phyloP scores from a whole-genome alignment of 2,797 vertebrate species.

The Dendrocincla fuliginosa region DNA sequence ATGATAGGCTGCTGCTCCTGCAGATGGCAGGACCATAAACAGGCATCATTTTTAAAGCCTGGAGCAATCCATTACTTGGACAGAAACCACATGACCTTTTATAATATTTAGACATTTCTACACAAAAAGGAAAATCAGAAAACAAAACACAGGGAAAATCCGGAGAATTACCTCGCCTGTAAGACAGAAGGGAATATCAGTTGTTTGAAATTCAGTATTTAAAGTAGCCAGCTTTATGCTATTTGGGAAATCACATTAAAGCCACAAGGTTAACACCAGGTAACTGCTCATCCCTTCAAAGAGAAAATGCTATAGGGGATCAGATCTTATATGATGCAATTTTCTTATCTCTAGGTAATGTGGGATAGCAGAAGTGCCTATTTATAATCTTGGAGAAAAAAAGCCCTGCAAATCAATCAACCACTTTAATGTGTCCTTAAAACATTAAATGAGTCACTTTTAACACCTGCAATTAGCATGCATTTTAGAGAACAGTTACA shows the following conservation, averaged over 20 bases:
- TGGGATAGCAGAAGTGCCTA: not conserved
- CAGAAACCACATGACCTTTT: slow-evolving; percentile 52
- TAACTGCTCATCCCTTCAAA: not conserved
- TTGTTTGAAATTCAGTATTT: not conserved
- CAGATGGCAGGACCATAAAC: slow-evolving; percentile 57
- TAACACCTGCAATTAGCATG: not conserved
- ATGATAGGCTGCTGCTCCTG: slow-evolving; percentile 45
- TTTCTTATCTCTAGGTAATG: not conserved
- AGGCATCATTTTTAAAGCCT: slow-evolving; percentile 43
- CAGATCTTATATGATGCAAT: not conserved
- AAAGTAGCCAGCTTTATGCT: not conserved
- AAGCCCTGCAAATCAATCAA: not conserved
- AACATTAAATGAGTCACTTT: not conserved
- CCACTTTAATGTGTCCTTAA: not conserved
- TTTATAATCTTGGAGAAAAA: not conserved
- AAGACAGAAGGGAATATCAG: not conserved
- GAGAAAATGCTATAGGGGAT: not conserved
- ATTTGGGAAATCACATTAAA: not conserved
- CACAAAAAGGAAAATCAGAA: not conserved
- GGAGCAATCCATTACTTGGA: slow-evolving; percentile 39
- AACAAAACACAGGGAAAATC: not conserved
- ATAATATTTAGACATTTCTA: slow-evolving; percentile 38
- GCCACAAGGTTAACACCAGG: not conserved
- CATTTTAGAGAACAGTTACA: not conserved
- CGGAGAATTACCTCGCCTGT: not conserved